phyloP scores from a whole-genome alignment of 2,797 vertebrate genomes.

The Acrocephalus scirpaceus region DNA sequence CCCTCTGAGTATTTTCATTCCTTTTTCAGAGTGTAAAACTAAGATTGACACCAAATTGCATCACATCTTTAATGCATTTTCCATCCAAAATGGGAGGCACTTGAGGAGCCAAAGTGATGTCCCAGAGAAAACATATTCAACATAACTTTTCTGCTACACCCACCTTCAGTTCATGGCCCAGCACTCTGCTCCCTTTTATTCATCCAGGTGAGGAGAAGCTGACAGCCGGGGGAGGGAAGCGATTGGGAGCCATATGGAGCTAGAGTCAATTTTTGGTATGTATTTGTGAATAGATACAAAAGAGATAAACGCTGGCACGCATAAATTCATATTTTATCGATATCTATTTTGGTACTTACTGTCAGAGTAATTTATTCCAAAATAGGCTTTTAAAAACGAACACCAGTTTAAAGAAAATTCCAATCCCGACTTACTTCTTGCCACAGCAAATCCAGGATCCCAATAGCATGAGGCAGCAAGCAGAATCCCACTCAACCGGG shows the following conservation, averaged over 20 bases:
- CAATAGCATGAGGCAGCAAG: rapidly evolving
- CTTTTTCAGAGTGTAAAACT: background rate
- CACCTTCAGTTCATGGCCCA: background rate
- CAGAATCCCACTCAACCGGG: background rate
- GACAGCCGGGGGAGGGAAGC: background rate
- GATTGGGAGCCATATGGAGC: constrained; percentile 19
- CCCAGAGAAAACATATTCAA: background rate
- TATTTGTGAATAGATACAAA: constrained; percentile 50
- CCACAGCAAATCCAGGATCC: background rate
- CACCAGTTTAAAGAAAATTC: background rate
- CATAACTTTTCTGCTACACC: background rate
- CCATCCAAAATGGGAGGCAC: background rate
- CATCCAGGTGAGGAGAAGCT: constrained; percentile 29
- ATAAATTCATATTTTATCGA: constrained; percentile 38
- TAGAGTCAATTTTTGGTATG: background rate
- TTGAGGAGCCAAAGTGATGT: background rate
- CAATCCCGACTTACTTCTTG: background rate
- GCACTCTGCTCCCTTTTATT: background rate
- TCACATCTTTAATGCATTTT: background rate
- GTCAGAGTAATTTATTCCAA: constrained; percentile 5
- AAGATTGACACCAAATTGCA: background rate
- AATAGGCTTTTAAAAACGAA: background rate
- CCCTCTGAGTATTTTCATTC: background rate
- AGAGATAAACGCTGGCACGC: constrained; percentile 15
- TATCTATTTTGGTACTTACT: constrained; percentile 34